A percentile compares a stretch with the other conserved stretches of the same genome.
These are phyloP conservation scores for Lochmaea capreae DNA, from an alignment of 2,888 invertebrate genomes.

Conservation along the genomic window DNA sequence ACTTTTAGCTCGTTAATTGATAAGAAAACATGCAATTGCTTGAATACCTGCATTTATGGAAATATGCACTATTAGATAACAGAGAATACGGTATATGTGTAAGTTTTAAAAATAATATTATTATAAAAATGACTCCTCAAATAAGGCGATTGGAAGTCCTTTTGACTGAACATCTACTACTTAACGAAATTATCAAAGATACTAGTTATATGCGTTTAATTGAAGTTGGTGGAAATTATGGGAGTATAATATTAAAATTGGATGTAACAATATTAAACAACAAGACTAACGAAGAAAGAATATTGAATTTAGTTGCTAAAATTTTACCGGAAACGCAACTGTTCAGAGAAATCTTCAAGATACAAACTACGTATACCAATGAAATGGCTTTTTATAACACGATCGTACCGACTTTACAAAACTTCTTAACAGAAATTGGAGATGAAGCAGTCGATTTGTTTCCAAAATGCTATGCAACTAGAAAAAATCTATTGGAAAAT, in stretches of 20 bases:
- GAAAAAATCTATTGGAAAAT: constrained; percentile 45
- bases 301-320: constrained; percentile 33
- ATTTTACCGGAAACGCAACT: constrained; percentile 37
- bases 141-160: neutral
- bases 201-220: neutral
- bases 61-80: neutral
- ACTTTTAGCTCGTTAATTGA: too few relatives aligned
- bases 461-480: constrained; percentile 50
- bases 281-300: constrained; percentile 1
- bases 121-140: neutral
- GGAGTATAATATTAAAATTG: constrained; percentile 31
- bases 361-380: constrained; percentile 66
- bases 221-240: constrained; percentile 33
- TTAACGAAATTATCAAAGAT: neutral
- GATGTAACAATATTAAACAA: constrained; percentile 27
- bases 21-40: too few relatives aligned
- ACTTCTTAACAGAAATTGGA: constrained; percentile 64
- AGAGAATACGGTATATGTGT: neutral
- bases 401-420: constrained; percentile 65
- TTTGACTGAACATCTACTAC: neutral
- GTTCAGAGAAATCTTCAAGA: constrained; percentile 65
- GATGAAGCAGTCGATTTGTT: constrained; percentile 62
- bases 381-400: constrained; percentile 68
- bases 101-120: neutral
- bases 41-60: too few relatives aligned